Evolutionary conservation across 2,797 vertebrate species (phyloP), one percentile per base, ranked within the genome.

Genomic region (Brotula barbata): DNA sequence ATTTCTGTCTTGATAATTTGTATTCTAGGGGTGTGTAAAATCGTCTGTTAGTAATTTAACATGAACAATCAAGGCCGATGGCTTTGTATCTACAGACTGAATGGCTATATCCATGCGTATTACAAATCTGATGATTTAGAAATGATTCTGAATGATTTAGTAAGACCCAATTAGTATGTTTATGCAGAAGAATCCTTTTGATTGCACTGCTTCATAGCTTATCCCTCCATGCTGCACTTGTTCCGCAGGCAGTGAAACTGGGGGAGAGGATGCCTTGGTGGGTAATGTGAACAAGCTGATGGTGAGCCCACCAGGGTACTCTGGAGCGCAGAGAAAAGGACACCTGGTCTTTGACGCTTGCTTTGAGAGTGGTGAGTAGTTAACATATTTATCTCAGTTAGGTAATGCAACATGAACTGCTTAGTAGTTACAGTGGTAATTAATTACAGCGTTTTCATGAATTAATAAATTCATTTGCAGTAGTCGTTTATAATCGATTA

Each of bases 351-450:
- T 99, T 87, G 96, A 99, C 71, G 96, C 96, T 78, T 98, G 95
- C 84, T 99, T 98, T 88, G 96, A 99, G 85, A 98, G 97, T 58
- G 97, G 97, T 98, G 82, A 96, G 95, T 91, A 55, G 5, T n/a
- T n/a, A n/a, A n/a, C n/a, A n/a, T n/a, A n/a, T n/a, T n/a, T n/a
- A n/a, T 16, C 28, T 44, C 49, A 41, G 36, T 45, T 0, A 40
- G 33, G 48, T 56, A 36, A 0, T 8, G 1, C 3, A 13, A 7
- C 7, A 7, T 28, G 7, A 28, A 28, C 25, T 28, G 7, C 25
- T 28, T 1, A 3, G 11, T 3, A 31, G 15, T 17, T 13, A 19
- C 19, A 33, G 16, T 23, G 7, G 9, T 44, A 6, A 11, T 4
- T 11, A 21, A n/a, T n/a, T n/a, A n/a, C n/a, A n/a, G n/a, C n/a